Percentiles rank a stretch among this genome's conserved stretches.
Conservation (phyloP, 1,140 invertebrate genomes). For the Drosophila simulans region DNA sequence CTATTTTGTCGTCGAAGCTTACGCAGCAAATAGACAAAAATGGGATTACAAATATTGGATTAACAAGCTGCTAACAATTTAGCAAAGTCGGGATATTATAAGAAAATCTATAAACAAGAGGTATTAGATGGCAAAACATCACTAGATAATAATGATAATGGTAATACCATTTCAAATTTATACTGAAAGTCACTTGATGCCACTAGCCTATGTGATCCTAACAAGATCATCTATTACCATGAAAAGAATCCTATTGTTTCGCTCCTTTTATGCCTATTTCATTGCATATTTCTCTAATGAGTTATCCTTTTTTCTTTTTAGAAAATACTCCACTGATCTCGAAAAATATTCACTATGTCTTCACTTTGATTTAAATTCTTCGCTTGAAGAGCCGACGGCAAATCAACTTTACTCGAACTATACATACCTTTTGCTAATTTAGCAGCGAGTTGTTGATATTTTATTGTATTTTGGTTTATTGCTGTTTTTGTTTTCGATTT, state of each 20-base stretch:
- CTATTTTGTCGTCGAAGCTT: not conserved
- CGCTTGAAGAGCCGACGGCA: slow-evolving; percentile 18
- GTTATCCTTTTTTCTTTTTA: not conserved
- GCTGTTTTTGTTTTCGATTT: not conserved
- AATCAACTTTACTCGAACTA: slow-evolving; percentile 4
- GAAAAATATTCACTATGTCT: not conserved
- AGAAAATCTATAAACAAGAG: not conserved
- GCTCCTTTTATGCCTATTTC: too few species aligned
- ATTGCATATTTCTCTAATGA: too few species aligned
- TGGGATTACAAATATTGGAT: not conserved
- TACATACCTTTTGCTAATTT: slow-evolving; percentile 24
- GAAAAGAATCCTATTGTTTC: too few species aligned
- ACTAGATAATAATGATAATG: too few species aligned
- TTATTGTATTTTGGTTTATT: slow-evolving; percentile 10
- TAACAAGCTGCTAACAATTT: not conserved
- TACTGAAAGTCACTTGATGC: too few species aligned
- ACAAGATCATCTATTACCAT: too few species aligned
- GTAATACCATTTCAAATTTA: too few species aligned
- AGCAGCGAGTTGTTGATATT: not conserved
- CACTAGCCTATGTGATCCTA: too few species aligned
- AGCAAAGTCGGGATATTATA: not conserved
- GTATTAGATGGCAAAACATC: not conserved
- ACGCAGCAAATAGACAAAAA: not conserved
- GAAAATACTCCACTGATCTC: not conserved
- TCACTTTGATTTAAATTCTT: not conserved